phyloP scores from a whole-genome alignment of 1,140 invertebrate genomes.

The Cryptotermes secundus region DNA sequence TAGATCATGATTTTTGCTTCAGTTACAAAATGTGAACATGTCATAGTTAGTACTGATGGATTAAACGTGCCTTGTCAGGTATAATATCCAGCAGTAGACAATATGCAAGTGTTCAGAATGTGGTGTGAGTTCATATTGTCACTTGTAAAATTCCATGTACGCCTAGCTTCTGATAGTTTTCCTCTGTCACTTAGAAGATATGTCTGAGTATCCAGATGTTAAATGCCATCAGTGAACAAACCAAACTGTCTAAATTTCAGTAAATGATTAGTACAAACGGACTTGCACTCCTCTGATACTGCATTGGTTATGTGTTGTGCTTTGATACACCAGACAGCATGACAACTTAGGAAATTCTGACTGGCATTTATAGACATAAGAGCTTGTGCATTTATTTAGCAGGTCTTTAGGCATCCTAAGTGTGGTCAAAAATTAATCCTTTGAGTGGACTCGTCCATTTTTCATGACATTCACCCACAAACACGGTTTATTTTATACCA shows the following conservation, averaged over 20 bases:
- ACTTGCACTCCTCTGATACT: too few relatives aligned
- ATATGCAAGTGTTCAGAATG: neutral
- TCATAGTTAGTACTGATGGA: neutral
- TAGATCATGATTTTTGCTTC: neutral
- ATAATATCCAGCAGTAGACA: neutral
- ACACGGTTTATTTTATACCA: too few relatives aligned
- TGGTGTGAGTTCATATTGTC: neutral
- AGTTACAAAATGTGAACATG: neutral
- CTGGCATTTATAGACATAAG: too few relatives aligned
- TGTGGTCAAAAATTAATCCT: too few relatives aligned
- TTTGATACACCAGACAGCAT: neutral
- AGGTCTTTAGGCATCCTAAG: too few relatives aligned
- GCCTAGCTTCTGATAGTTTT: neutral
- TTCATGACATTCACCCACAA: too few relatives aligned
- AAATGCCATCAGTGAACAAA: too few relatives aligned
- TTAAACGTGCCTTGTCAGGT: neutral
- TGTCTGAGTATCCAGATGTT: neutral
- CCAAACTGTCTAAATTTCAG: too few relatives aligned
- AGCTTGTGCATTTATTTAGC: too few relatives aligned
- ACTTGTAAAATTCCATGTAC: neutral
- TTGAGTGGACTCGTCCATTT: too few relatives aligned
- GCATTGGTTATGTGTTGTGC: neutral
- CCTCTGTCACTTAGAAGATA: neutral
- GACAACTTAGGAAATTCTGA: neutral
- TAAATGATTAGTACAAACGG: too few relatives aligned